phyloP scores from a whole-genome alignment of 2,888 invertebrate genomes.

The Perithous albicinctus region DNA sequence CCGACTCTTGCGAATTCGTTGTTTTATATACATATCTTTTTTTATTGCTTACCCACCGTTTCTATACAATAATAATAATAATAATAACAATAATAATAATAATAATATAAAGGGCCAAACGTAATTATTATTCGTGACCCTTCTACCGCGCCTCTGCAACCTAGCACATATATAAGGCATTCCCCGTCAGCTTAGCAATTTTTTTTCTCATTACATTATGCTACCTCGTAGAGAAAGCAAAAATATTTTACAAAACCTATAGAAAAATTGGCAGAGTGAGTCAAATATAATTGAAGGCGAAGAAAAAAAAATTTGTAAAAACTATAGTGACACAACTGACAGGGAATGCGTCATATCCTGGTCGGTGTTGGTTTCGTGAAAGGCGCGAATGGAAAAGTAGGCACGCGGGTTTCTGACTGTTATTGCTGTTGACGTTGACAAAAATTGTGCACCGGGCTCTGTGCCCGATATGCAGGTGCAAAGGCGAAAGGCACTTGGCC shows the following conservation, averaged over 20 bases:
- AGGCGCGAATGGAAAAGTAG: conserved; percentile 31
- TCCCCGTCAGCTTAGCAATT: too few relatives aligned
- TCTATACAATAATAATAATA: conserved; percentile 1
- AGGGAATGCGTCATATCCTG: too few relatives aligned
- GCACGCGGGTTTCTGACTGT: not conserved
- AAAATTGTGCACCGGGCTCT: conserved; percentile 34
- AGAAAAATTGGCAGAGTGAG: too few relatives aligned
- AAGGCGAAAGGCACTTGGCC: conserved; percentile 13
- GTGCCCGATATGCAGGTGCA: conserved; percentile 40
- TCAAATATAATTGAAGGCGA: too few relatives aligned
- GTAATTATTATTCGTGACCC: conserved; percentile 41
- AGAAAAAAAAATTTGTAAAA: too few relatives aligned
- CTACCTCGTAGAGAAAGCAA: too few relatives aligned
- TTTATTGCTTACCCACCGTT: not conserved
- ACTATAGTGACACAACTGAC: too few relatives aligned
- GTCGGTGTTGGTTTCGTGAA: conserved; percentile 31
- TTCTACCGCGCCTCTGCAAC: conserved; percentile 17
- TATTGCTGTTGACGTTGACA: not conserved
- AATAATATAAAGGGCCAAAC: not conserved
- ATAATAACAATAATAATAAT: not conserved
- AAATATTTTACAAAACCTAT: too few relatives aligned
- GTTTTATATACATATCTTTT: not conserved
- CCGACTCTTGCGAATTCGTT: not conserved
- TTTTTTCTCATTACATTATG: too few relatives aligned
- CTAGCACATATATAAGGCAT: too few relatives aligned